A percentile compares a stretch with the other conserved stretches of the same genome.
Conservation (phyloP, 1,140 invertebrate genomes). For the Pseudomyrmex concolor region DNA sequence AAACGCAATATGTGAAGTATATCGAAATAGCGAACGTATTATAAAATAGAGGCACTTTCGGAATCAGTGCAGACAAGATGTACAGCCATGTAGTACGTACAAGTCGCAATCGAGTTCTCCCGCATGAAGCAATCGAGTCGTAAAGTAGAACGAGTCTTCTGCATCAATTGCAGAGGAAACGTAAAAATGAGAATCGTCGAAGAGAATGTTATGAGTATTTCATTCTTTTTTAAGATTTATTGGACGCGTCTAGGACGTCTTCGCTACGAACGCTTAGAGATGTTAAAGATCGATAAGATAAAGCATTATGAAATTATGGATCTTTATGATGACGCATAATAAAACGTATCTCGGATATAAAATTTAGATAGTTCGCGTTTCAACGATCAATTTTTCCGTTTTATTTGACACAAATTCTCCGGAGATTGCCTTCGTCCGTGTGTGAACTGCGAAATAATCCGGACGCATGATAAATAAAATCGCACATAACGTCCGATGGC, state of each 20-base stretch:
- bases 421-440: background rate
- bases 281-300: constrained; percentile 1
- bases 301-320: constrained; percentile 15
- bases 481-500: background rate
- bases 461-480: background rate
- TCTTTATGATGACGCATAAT: background rate
- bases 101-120: constrained; percentile 34
- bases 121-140: background rate
- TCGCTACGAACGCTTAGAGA: background rate
- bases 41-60: background rate
- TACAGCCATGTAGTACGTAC: constrained; percentile 4
- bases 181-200: constrained; percentile 6
- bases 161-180: constrained; percentile 25
- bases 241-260: background rate
- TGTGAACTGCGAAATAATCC: background rate
- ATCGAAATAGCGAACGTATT: background rate
- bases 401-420: background rate
- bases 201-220: constrained; percentile 13
- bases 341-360: constrained; percentile 13
- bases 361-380: constrained; percentile 19
- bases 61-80: background rate
- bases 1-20: no score
- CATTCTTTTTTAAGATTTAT: constrained; percentile 1
- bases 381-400: background rate
- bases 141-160: constrained; percentile 39